Evolutionary conservation across 2,113 vertebrate genomes (phyloP), one percentile per base, ranked within the genome.

Genomic region (Centropus unirufus): DNA sequence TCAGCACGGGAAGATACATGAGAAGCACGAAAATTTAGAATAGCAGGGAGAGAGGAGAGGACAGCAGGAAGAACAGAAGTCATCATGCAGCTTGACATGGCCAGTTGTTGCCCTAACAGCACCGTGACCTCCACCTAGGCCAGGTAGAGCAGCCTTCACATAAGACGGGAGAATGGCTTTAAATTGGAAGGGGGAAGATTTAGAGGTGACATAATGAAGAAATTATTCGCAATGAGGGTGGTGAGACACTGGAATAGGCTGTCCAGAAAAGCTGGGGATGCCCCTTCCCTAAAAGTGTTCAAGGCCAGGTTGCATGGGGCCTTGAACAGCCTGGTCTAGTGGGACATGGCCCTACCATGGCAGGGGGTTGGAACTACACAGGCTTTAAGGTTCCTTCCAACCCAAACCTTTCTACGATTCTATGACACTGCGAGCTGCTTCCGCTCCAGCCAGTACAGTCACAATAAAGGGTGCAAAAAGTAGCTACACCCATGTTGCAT

Each of bases 31-130:
- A 61, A 62, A 58, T 18, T 49, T 40, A 15, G 16, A 42, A 20
- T 3, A n/a, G 19, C 0, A n/a, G 5, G 3, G 8, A 9, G 6
- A 49, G 49, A 22, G 5, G 14, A 64, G 26, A 70, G 14, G 7
- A 22, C 6, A 86, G 59, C 10, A 88, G n/a, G 63, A 72, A 47
- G 16, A 79, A 85, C 4, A 67, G 17, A 22, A 63, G 49, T 20
- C 58, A 92, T 4, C 0, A 20, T 13, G 27, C 32, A 9, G 27
- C 44, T 12, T 93, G 66, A 88, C 39, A 22, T 0, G 5, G 47
- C 32, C 29, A 90, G 55, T 49, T 46, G 27, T 6, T 21, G 26
- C 24, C n/a, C 19, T 44, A 52, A 39, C 29, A 80, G 34, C 36
- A n/a, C 23, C 9, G 11, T 3, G 2, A 76, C 21, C 29, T 61